A percentile compares a stretch with the other conserved stretches of the same genome.
These are phyloP conservation scores for Cossypha caffra DNA, from an alignment of 2,797 vertebrate genomes.

Conservation along the genomic window DNA sequence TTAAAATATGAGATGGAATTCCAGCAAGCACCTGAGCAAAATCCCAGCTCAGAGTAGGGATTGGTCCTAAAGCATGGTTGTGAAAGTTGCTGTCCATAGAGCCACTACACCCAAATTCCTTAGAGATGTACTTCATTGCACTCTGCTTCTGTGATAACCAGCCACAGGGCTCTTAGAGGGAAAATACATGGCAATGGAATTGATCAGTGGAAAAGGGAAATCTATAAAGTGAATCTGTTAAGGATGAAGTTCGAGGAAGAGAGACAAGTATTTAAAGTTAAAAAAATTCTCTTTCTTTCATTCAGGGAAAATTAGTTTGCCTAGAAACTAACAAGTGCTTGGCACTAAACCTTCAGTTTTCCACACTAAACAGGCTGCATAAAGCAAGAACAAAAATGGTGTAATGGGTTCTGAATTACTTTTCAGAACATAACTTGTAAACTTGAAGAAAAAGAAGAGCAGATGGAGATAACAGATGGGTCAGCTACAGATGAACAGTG, in stretches of 20 bases:
- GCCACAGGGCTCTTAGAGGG: neutral
- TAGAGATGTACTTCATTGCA: neutral
- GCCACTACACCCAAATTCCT: neutral
- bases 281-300: neutral
- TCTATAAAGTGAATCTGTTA: neutral
- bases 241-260: neutral
- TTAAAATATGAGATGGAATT: neutral
- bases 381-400: neutral
- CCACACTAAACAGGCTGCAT: neutral
- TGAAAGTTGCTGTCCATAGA: neutral
- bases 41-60: neutral
- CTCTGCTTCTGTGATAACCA: neutral
- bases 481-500: neutral
- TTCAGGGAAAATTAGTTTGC: conserved; percentile 9
- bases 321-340: neutral
- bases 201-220: neutral
- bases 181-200: neutral
- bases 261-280: neutral
- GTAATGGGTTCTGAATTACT: neutral
- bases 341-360: neutral
- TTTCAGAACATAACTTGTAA: neutral
- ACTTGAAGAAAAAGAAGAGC: neutral
- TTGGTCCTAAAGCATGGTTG: neutral
- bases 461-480: neutral
- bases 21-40: neutral